Base-by-base conservation (phyloP, 2,797 vertebrate species). In the Allobates femoralis region DNA sequence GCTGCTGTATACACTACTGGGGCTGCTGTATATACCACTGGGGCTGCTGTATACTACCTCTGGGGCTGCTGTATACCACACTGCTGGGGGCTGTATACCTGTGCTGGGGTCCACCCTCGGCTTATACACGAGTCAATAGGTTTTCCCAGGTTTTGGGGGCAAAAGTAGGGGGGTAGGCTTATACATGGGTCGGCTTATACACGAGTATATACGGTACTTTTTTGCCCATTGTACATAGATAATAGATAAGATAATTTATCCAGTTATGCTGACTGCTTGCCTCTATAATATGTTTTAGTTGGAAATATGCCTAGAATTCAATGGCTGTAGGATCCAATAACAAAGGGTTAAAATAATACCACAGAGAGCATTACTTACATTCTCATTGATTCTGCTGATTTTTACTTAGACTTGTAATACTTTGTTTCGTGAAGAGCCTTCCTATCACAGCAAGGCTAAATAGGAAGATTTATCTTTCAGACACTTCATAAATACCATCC, bases 401-500 rank as follows among this genome's bases (percentile, higher is more conserved):
- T 82, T 62, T 77, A 51, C 50, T 76, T 76, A 67, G 51, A 32
- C 46, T 69, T 81, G 46, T 46, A 60, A 74, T 78, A 34, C 74
- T 87, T 60, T 77, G 46, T 66, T 83, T 77, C 23, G 37, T n/a
- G 58, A 67, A 78, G 60, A 26, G 51, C 18, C 74, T 60, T 83
- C 28, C 74, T 87, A 87, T 83, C 74, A 69, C 74, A n/a, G 50
- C 80, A 83, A 67, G 50, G 74, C 80, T 60, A 83, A 87, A 73
- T 83, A 34, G 80, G 46, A 83, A 76, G 79, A 87, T 87, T 87
- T 83, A 83, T 87, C 74, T 71, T 87, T 78, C 21, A 83, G 85
- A 83, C 80, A 87, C 60, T 87, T 87, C 80, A 87, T 83, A 87
- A 83, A 87, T 87, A 67, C 74, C 62, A 79, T 83, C 80, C 34